Evolutionary conservation across 2,888 invertebrate genomes (phyloP), one percentile per base, ranked within the genome.

Genomic region (Acleris sparsana): DNA sequence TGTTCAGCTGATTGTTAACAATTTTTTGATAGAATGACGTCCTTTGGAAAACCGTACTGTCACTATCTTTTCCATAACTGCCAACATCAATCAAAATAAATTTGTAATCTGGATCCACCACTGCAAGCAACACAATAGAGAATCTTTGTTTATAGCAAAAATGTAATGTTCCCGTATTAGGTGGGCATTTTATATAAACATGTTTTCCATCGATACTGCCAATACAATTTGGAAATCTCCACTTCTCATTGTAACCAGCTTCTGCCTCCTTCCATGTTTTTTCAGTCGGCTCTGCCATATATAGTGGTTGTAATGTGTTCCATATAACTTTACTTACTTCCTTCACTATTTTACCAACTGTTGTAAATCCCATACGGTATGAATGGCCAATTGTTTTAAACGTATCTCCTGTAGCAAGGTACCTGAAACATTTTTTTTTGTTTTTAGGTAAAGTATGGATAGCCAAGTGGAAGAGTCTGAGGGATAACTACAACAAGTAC

Each of bases 401-500:
- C 20, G 49, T 62, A 67, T 67, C 62, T 57, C 68, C 68, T 43
- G 70, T 70, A 33, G 64, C 55, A 46, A 69, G 56, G 53, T 57
- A 70, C 58, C 67, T 69, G 68, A 52, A 67, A 46, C 18, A 20
- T 49, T 22, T 51, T 53, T 53, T 53, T 39, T 49, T 33, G 20
- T 65, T 59, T 53, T 53, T 51, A 65, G 59, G 48, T 65, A 53
- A 53, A 22, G 16, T 60, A 49, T 74, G 73, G 75, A 69, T 53
- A 39, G 55, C 65, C 44, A 73, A 71, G 39, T 74, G 75, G 74
- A 74, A 73, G 63, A 70, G 71, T 33, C 51, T 75, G 18, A 75
- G 69, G 59, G 75, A 73, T 60, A 75, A 72, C 58, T 75, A 58
- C 62, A 69, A 63, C 0, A 75, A 75, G 58, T 72, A 17, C 64